Evolutionary conservation across 2,113 vertebrate species (phyloP), one percentile per base, ranked within the genome.

Genomic region (Istiophorus platypterus): DNA sequence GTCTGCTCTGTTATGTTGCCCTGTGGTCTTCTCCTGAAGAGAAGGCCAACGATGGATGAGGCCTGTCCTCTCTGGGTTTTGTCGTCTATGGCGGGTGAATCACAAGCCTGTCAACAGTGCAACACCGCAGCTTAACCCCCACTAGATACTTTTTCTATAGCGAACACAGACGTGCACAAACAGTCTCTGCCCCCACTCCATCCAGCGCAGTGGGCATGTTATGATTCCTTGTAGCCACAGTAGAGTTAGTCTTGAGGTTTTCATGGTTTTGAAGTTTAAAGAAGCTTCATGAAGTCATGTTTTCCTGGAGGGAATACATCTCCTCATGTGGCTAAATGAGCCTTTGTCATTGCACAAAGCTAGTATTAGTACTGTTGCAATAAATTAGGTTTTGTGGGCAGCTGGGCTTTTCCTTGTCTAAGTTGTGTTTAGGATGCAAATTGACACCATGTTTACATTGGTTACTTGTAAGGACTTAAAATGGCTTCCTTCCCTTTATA

Each of bases 371-470:
- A 11, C 70, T 79, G 5, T 51, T 56, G 65, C 72, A 7, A 39
- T 42, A 22, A 67, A 54, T 85, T 84, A 73, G 14, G 29, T 64
- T 49, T 82, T 85, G 65, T 70, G 54, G 78, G 37, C 52, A 66
- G 70, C 42, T 56, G 57, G 45, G 59, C 57, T 73, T 72, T 78
- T 82, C 39, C 69, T 80, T 71, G 67, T 72, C 64, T 58, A 81
- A 81, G 72, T 81, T 87, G 57, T 81, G 63, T 84, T 81, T 83
- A 45, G 71, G 42, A 73, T 84, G 68, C 78, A 91, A 85, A 85
- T 83, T 92, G 84, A 91, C 86, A 87, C 68, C 71, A 52, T 92
- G 85, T 89, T 93, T 92, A 90, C 86, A 80, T 66, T 88, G 78
- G 81, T 61, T 92, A 76, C 78, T 88, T 89, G 76, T 85, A 80